Evolutionary conservation across 1,140 invertebrate species (phyloP).

Genomic region (Drosophila ananassae): DNA sequence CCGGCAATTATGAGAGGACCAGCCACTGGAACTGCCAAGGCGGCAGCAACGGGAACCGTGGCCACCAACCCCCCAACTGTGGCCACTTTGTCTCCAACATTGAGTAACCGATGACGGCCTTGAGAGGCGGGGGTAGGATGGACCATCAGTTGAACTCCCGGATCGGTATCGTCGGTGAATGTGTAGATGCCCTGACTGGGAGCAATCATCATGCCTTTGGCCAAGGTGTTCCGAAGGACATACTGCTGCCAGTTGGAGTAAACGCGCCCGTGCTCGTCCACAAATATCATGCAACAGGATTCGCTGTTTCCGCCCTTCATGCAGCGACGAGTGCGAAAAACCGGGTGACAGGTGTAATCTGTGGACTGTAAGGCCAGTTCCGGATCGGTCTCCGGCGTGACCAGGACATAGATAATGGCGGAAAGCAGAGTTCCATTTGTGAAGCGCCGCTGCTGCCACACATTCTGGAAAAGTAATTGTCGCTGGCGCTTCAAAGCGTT

Average conservation of each 20-base stretch:
- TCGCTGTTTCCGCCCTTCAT: slow-evolving; percentile 56
- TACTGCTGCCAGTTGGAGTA: slow-evolving; percentile 70
- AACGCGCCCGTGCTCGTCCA: slow-evolving; percentile 70
- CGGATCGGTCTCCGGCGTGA: slow-evolving; percentile 49
- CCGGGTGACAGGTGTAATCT: slow-evolving; percentile 64
- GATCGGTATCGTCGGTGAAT: slow-evolving; percentile 39
- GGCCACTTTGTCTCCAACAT: slow-evolving; percentile 50
- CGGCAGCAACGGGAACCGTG: slow-evolving; percentile 57
- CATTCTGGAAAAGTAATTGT: slow-evolving; percentile 58
- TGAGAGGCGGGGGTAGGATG: slow-evolving; percentile 41
- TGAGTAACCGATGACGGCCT: slow-evolving; percentile 40
- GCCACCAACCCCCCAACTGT: slow-evolving; percentile 62
- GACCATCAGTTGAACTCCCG: slow-evolving; percentile 41
- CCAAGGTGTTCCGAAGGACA: slow-evolving; percentile 61
- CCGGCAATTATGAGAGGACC: slow-evolving; percentile 55
- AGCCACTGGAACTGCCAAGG: slow-evolving; percentile 59
- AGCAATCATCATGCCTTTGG: slow-evolving; percentile 69
- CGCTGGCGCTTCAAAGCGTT: slow-evolving; percentile 42
- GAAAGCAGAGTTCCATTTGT: slow-evolving; percentile 71
- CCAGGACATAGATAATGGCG: slow-evolving; percentile 75
- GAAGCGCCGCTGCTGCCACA: slow-evolving; percentile 69
- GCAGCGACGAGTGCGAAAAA: slow-evolving; percentile 74
- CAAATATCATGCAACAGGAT: slow-evolving; percentile 76
- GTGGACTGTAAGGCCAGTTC: slow-evolving; percentile 55
- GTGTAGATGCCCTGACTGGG: slow-evolving; percentile 66